Evolutionary conservation across 2,113 vertebrate species (phyloP), one percentile per base, ranked within the genome.

Genomic region (Gnathonemus echidnorhynchus): DNA sequence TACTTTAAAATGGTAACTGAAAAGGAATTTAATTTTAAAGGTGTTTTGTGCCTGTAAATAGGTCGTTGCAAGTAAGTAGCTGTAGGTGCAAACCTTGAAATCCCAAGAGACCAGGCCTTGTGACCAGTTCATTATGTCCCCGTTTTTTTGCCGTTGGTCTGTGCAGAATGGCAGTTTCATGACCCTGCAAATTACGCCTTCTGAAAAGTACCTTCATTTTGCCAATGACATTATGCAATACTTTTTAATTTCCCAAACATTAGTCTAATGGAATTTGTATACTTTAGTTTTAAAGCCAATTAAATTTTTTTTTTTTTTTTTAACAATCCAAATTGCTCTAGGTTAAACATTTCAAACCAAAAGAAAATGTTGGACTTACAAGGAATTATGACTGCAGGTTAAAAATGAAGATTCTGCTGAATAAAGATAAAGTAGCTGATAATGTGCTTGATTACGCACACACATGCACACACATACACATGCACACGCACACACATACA

Each of bases 101-200:
- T 31, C 62, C 62, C 62, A 31, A 70, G 27, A 27, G n/a, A 27
- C n/a, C 27, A 70, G 24, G 58, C 8, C 58, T n/a, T 10, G 58
- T n/a, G 52, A 9, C 9, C 52, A 85, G 87, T 88, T 88, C 46
- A 89, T n/a, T 90, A 66, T 87, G 56, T 91, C 49, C 85, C 53
- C 35, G 7, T 85, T 90, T 90, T 90, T 90, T 53, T 89, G 21
- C 88, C 35, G 3, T 88, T 89, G 17, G 27, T 84, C 89, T 89
- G 88, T 62, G 87, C 62, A 91, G 80, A 91, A 89, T 89, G 87
- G 77, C 87, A 88, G 77, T 56, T 84, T 84, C 56, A 58, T 89
- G 90, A 87, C 88, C 45, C 80, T 87, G 90, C 80, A 91, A 50
- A 91, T 90, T 50, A 86, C 58, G n/a, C 39, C 89, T 49, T 86